phyloP scores from a whole-genome alignment of 2,113 vertebrate species.

The Ageneiosus marmoratus region DNA sequence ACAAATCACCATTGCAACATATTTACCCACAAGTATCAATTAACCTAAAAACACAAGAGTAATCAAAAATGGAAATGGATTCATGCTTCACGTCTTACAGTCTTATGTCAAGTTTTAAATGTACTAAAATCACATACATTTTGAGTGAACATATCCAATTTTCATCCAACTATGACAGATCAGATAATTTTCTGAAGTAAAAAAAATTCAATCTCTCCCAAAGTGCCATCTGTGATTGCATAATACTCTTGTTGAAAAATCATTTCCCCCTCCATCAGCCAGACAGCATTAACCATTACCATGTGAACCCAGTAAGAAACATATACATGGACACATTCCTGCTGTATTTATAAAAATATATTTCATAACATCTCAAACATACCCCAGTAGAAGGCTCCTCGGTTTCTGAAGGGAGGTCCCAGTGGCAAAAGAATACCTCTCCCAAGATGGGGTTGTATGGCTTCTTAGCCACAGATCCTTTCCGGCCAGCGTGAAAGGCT shows the following conservation, averaged over 20 bases:
- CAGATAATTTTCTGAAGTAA: background rate
- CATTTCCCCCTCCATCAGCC: no score
- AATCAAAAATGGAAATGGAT: background rate
- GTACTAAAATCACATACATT: background rate
- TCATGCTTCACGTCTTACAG: background rate
- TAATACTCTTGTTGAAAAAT: background rate
- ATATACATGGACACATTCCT: background rate
- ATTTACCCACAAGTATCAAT: background rate
- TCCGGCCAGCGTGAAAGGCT: slow-evolving; percentile 97
- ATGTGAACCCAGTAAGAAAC: background rate
- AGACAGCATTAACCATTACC: background rate
- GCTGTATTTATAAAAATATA: background rate
- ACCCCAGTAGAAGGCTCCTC: slow-evolving; percentile 75
- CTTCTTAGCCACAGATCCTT: slow-evolving; percentile 98
- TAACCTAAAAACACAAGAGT: background rate
- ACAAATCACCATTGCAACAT: background rate
- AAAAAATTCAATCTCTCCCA: background rate
- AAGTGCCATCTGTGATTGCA: background rate
- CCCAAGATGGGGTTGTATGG: slow-evolving; percentile 98
- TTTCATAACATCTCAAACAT: slow-evolving; percentile 43
- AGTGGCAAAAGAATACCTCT: slow-evolving; percentile 95
- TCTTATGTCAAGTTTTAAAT: background rate
- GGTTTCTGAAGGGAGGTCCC: slow-evolving; percentile 83
- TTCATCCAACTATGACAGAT: background rate
- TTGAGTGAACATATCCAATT: background rate